A percentile compares a stretch with the other conserved stretches of the same genome.
Evolutionary conservation across 1,140 invertebrate genomes (phyloP).

Genomic region (Microplitis mediator): DNA sequence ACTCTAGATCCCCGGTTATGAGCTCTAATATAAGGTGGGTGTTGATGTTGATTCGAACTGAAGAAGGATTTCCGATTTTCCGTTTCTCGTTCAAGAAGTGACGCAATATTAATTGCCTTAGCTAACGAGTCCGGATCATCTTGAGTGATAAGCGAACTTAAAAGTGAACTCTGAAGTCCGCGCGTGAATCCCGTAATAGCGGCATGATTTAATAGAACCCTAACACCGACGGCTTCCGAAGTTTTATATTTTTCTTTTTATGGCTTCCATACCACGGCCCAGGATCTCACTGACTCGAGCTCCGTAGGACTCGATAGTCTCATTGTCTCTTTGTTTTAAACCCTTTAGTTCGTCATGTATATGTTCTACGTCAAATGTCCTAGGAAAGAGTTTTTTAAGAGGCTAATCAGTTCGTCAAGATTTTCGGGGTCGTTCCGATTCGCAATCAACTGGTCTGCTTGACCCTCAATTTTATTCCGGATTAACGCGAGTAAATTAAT

Average conservation of each 20-base stretch:
- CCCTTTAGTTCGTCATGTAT: neutral
- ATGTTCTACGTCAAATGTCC: neutral
- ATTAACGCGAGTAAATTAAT: conserved; percentile 1
- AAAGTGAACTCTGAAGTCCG: too few relatives aligned
- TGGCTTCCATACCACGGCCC: neutral
- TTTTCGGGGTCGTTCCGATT: neutral
- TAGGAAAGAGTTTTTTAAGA: neutral
- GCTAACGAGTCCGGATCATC: too few relatives aligned
- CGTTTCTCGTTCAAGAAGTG: too few relatives aligned
- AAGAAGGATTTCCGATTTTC: too few relatives aligned
- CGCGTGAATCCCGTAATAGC: too few relatives aligned
- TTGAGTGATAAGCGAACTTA: too few relatives aligned
- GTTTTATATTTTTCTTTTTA: neutral
- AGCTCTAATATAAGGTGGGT: too few relatives aligned
- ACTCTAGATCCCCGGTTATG: neutral
- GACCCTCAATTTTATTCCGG: conserved; percentile 7
- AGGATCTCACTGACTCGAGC: neutral
- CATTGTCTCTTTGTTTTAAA: neutral
- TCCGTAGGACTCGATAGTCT: neutral
- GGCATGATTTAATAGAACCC: neutral
- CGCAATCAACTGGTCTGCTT: neutral
- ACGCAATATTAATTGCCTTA: too few relatives aligned
- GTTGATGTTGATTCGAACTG: too few relatives aligned
- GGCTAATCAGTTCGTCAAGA: neutral
- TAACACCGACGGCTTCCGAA: neutral